Conservation (phyloP, 2,797 vertebrate genomes). For the Podarcis siculus region DNA sequence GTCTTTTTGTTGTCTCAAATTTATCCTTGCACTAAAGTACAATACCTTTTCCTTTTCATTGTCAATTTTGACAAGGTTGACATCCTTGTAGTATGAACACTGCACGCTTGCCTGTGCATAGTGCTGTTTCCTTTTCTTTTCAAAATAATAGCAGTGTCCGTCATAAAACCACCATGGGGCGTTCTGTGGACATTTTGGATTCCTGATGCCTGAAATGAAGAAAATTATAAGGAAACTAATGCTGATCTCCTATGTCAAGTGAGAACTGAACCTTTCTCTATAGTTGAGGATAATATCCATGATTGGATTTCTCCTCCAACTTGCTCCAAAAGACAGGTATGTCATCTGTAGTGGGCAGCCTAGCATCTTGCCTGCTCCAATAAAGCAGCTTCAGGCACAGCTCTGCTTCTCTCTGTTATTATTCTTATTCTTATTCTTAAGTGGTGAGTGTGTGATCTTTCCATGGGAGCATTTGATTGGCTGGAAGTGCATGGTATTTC, state of each 20-base stretch:
- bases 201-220: conserved; percentile 27
- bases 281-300: no score
- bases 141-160: conserved; percentile 41
- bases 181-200: conserved; percentile 31
- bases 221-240: neutral
- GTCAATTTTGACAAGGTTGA: conserved; percentile 16
- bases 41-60: conserved; percentile 34
- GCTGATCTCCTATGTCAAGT: neutral
- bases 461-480: neutral
- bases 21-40: neutral
- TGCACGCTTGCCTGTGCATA: neutral
- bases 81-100: conserved; percentile 36
- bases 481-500: neutral
- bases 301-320: no score
- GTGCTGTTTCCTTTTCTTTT: neutral
- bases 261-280: neutral
- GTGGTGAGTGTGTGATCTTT: neutral
- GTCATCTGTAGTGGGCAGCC: no score
- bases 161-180: conserved; percentile 30
- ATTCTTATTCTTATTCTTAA: neutral
- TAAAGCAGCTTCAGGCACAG: no score
- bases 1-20: neutral
- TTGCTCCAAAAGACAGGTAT: no score
- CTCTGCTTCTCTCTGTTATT: no score
- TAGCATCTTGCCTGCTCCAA: no score